Evolutionary conservation across 1,140 invertebrate genomes (phyloP).

Genomic region (Neodiprion fabricii): DNA sequence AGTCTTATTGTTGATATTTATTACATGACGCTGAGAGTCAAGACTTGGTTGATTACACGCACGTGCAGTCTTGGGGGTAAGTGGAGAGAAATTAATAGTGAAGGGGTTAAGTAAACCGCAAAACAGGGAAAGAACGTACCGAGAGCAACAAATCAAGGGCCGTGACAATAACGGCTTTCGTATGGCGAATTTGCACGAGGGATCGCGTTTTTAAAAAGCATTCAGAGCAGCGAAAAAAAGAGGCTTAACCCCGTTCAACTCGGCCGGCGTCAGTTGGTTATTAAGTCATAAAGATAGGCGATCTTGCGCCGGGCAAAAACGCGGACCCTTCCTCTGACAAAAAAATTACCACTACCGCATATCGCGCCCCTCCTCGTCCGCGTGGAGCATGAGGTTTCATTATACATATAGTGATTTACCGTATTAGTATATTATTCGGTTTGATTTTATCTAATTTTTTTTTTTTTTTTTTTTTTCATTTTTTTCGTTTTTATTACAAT

Average conservation of each 20-base stretch:
- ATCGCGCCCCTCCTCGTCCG: too few relatives aligned
- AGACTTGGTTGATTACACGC: constrained; percentile 22
- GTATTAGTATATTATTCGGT: too few relatives aligned
- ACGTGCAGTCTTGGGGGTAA: constrained; percentile 17
- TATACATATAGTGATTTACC: too few relatives aligned
- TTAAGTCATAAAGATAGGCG: neutral
- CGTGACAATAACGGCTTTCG: neutral
- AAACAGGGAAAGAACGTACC: too few relatives aligned
- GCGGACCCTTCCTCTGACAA: neutral
- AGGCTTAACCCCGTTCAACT: neutral
- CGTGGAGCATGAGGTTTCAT: too few relatives aligned
- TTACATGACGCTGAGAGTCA: too few relatives aligned
- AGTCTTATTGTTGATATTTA: too few relatives aligned
- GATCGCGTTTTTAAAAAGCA: neutral
- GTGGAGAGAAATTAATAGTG: constrained; percentile 11
- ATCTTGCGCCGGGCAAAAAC: neutral
- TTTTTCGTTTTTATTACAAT: too few relatives aligned
- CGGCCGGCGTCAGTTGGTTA: neutral
- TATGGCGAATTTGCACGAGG: neutral
- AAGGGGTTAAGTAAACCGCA: neutral
- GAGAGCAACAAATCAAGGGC: too few relatives aligned
- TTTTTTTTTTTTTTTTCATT: too few relatives aligned
- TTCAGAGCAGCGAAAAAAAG: neutral
- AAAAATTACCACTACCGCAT: neutral
- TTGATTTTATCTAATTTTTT: too few relatives aligned